Evolutionary conservation across 1,140 invertebrate species (phyloP), one percentile per base, ranked within the genome.

Genomic region (Zaprionus camerounensis): DNA sequence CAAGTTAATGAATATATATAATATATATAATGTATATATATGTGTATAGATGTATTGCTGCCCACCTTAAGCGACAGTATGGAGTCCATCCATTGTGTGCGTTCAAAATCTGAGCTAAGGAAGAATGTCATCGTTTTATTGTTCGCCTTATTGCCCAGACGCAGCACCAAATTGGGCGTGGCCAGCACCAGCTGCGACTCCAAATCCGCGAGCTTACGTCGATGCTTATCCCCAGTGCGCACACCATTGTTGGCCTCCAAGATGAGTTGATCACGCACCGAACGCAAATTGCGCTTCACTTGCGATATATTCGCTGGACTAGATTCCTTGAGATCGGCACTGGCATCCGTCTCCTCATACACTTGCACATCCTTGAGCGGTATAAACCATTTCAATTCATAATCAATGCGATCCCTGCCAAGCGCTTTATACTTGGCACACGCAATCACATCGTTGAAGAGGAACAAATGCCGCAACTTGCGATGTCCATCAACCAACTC

Each of bases 391-490:
- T 98, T 98, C 51, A 98, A 93, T 93, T 98, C 97, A 92, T 98
- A 98, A 28, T 97, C 97, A 86, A 97, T 97, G 92, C 97, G 98
- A 92, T 98, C 97, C 34, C 96, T 94, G 0, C 96, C 96, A 34
- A 96, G 95, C 1, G 96, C 95, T 95, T 98, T 98, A 91, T 98
- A 98, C 94, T 99, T 99, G 58, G 98, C 98, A 94, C 98, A 99
- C 22, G 98, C 97, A 76, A 99, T 96, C 67, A 98, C 97, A 93
- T 99, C 98, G 92, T 98, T 98, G 92, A 99, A 99, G 26, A 99
- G 94, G 93, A 99, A 98, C 65, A 99, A 93, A 94, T 98, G 98
- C 57, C 98, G 94, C 58, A 99, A 93, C 94, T 99, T 99, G 51
- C 98, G 94, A 92, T 97, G 96, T 1, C 96, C 96, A 90, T 98